These are phyloP conservation scores for Leptonema lineaticorne DNA, from an alignment of 1,140 invertebrate species.

Conservation along the genomic window DNA sequence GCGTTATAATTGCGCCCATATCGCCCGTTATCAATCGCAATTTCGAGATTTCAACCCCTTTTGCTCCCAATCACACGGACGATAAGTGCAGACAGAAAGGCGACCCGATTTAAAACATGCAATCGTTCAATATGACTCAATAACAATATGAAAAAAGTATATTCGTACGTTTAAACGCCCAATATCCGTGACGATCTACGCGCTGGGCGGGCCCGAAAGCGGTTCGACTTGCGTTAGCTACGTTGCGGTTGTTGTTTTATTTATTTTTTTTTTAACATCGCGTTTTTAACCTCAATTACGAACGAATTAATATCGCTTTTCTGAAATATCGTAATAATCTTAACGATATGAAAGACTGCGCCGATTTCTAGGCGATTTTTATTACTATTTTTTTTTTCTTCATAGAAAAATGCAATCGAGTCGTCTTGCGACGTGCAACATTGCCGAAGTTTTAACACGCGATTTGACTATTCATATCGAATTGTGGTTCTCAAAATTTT, in stretches of 20 bases:
- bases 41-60: too few relatives aligned
- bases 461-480: not conserved
- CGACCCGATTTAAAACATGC: too few relatives aligned
- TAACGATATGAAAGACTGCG: conserved; percentile 16
- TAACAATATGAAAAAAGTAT: too few relatives aligned
- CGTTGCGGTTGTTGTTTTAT: too few relatives aligned
- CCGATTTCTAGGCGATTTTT: not conserved
- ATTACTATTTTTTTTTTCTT: not conserved
- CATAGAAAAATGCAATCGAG: conserved; percentile 2
- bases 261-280: too few relatives aligned
- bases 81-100: too few relatives aligned
- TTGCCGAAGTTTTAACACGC: conserved; percentile 1
- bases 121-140: conserved; percentile 36
- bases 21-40: too few relatives aligned
- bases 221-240: conserved; percentile 27
- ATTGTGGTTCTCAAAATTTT: too few relatives aligned
- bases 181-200: conserved; percentile 36
- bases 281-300: conserved; percentile 35
- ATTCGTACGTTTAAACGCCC: conserved; percentile 1
- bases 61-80: too few relatives aligned
- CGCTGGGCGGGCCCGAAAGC: not conserved
- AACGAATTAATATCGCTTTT: conserved; percentile 36
- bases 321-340: conserved; percentile 18
- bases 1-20: too few relatives aligned
- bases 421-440: not conserved